Conservation (phyloP, 2,888 invertebrate species). For the Chrysolina americana region DNA sequence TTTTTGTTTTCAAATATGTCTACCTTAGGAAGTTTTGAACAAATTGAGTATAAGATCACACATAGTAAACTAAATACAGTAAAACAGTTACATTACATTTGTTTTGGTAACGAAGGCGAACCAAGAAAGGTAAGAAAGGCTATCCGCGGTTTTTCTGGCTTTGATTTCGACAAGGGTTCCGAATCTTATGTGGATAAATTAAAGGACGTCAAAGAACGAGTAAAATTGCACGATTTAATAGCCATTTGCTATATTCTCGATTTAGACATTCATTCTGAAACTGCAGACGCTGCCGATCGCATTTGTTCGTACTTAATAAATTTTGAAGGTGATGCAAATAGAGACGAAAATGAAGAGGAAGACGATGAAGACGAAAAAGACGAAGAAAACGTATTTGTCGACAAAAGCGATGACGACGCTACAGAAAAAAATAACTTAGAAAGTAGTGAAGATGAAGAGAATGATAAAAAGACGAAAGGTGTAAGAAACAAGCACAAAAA, state of each 20-base stretch:
- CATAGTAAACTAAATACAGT: conserved; percentile 30
- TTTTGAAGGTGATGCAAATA: conserved; percentile 16
- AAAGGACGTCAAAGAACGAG: conserved; percentile 26
- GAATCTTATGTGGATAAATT: conserved; percentile 30
- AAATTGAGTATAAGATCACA: conserved; percentile 32
- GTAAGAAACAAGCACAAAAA: neutral
- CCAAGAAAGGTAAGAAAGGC: conserved; percentile 25
- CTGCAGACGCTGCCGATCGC: conserved; percentile 31
- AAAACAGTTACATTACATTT: conserved; percentile 24
- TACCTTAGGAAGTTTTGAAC: conserved; percentile 14
- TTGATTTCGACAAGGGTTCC: conserved; percentile 28
- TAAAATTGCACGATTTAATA: conserved; percentile 38
- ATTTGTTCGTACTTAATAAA: conserved; percentile 37
- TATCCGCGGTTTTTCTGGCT: conserved; percentile 31
- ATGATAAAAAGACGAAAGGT: conserved; percentile 4
- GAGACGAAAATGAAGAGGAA: conserved; percentile 23
- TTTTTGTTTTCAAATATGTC: neutral
- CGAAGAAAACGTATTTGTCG: no score
- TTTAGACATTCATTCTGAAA: conserved; percentile 36
- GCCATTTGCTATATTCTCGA: conserved; percentile 41
- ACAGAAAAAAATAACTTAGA: no score
- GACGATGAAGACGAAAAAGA: conserved; percentile 22
- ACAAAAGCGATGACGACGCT: conserved; percentile 13
- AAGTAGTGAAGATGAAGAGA: conserved; percentile 3
- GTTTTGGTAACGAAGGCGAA: conserved; percentile 40